Conservation (phyloP, 2,113 vertebrate genomes). For the Cryptoleucopteryx plumbea region DNA sequence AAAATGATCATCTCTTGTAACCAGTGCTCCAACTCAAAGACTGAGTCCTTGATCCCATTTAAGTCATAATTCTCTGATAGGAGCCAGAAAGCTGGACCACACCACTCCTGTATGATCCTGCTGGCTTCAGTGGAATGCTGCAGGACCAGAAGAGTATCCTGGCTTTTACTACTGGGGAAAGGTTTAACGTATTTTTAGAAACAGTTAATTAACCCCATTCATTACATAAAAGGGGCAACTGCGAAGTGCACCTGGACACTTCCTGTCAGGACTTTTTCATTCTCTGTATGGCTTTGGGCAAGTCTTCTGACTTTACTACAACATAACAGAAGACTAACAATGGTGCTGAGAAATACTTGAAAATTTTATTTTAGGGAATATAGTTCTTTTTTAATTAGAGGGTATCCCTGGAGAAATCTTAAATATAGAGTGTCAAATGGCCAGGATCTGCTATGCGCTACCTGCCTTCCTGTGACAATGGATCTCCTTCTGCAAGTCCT, state of each 20-base stretch:
- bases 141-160: neutral
- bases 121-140: neutral
- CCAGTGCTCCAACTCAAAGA: neutral
- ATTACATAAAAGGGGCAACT: neutral
- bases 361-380: neutral
- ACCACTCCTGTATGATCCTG: neutral
- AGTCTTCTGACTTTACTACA: neutral
- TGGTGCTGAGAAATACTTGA: neutral
- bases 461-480: neutral
- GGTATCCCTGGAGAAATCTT: neutral
- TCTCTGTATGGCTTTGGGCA: neutral
- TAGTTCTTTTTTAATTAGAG: neutral
- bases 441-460: neutral
- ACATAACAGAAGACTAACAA: neutral
- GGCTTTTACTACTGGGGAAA: neutral
- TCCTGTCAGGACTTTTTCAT: neutral
- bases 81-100: slow-evolving; percentile 44
- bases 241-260: neutral
- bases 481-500: neutral
- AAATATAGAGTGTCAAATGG: neutral
- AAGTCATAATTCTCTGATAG: slow-evolving; percentile 2
- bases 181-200: neutral
- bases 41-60: slow-evolving; percentile 40
- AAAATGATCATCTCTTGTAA: slow-evolving; percentile 15
- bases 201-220: neutral